A percentile compares a stretch with the other conserved stretches of the same genome.
Conservation (phyloP, 2,113 vertebrate species). For the Toxotes jaculatrix region DNA sequence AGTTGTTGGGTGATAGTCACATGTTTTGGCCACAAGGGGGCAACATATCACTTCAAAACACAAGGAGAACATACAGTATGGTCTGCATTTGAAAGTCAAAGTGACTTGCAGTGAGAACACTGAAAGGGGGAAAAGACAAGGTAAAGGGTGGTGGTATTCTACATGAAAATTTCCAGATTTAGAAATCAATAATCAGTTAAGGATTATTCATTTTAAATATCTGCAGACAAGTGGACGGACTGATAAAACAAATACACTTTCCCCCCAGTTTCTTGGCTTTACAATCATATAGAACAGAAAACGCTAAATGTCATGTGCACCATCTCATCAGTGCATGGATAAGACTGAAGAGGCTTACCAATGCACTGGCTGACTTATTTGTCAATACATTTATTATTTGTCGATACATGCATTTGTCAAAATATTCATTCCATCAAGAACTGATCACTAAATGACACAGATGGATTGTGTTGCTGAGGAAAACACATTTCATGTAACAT, state of each 20-base stretch:
- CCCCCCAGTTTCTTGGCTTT: neutral
- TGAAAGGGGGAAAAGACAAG: neutral
- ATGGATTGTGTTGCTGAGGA: neutral
- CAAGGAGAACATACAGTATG: neutral
- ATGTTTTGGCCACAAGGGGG: constrained; percentile 54
- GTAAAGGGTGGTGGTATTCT: neutral
- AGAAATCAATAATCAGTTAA: neutral
- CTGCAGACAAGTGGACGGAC: neutral
- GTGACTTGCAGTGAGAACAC: neutral
- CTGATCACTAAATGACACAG: neutral
- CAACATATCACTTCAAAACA: constrained; percentile 41
- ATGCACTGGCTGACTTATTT: neutral
- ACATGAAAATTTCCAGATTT: neutral
- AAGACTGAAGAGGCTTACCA: neutral
- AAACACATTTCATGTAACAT: neutral
- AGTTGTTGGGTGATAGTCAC: neutral
- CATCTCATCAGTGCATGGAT: neutral
- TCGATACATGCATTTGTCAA: neutral
- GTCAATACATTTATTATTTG: neutral
- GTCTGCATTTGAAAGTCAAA: rapidly evolving
- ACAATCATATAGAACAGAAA: neutral
- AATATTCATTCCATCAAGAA: neutral
- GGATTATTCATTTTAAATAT: no score
- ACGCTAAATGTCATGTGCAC: neutral
- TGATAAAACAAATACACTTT: neutral